phyloP scores from a whole-genome alignment of 1,140 invertebrate genomes.

The Lerema accius region DNA sequence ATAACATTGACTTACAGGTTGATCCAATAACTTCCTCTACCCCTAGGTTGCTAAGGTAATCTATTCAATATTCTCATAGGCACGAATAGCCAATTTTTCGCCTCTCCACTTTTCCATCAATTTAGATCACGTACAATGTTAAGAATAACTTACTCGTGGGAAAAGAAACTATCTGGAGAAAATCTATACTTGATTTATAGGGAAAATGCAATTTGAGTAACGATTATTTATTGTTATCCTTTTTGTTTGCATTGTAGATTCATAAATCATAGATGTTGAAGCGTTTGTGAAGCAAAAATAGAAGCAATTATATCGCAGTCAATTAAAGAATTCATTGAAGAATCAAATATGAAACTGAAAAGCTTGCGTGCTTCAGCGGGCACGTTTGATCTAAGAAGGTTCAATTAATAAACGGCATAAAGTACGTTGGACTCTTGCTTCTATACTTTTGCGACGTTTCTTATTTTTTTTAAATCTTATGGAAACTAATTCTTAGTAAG shows the following conservation, averaged over 20 bases:
- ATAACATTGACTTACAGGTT: not conserved
- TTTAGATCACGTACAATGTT: slow-evolving; percentile 28
- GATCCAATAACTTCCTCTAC: slow-evolving; percentile 2
- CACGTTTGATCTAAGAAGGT: too few species aligned
- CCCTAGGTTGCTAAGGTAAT: slow-evolving; percentile 14
- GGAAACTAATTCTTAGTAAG: too few species aligned
- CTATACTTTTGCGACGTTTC: too few species aligned
- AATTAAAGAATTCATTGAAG: too few species aligned
- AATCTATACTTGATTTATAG: slow-evolving; percentile 1
- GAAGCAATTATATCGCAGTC: too few species aligned
- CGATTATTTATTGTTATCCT: not conserved
- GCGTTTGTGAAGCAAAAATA: too few species aligned
- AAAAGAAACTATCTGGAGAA: slow-evolving; percentile 14
- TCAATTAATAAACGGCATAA: too few species aligned
- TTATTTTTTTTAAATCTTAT: too few species aligned
- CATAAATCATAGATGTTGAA: not conserved
- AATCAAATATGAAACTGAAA: too few species aligned
- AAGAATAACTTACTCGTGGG: slow-evolving; percentile 15
- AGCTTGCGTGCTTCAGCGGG: too few species aligned
- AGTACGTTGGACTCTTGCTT: too few species aligned
- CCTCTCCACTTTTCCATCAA: slow-evolving; percentile 18
- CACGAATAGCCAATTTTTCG: slow-evolving; percentile 32
- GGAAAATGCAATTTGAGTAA: not conserved
- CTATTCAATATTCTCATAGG: slow-evolving; percentile 32
- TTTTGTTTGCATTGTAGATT: not conserved